Percentiles rank a stretch among this genome's conserved stretches.
These are phyloP conservation scores for Spea multiplicata DNA, from an alignment of 2,113 vertebrate genomes.

Conservation along the genomic window DNA sequence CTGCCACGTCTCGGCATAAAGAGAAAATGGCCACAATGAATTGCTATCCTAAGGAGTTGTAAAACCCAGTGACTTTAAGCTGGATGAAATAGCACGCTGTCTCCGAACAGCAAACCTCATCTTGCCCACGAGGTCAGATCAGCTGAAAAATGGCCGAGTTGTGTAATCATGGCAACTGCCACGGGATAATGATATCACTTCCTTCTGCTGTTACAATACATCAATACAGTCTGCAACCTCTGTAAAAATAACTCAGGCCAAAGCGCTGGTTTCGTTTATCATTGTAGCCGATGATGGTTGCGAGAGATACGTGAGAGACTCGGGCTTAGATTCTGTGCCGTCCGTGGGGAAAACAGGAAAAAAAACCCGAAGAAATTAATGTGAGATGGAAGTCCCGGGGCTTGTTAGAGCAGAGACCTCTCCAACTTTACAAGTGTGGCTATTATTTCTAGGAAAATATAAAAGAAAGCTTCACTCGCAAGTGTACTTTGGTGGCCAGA, in stretches of 20 bases:
- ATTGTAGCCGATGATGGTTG: constrained; percentile 5
- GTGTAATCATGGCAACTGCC: constrained; percentile 13
- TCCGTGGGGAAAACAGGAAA: constrained; percentile 8
- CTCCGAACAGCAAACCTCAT: constrained; percentile 1
- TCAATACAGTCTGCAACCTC: constrained; percentile 11
- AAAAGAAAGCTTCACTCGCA: neutral
- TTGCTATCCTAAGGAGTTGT: constrained; percentile 16
- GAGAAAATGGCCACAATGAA: constrained; percentile 30
- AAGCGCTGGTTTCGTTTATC: neutral
- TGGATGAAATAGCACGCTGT: constrained; percentile 29
- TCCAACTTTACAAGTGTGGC: neutral
- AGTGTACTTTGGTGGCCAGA: too few relatives aligned
- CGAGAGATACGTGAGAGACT: neutral
- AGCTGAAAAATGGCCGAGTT: constrained; percentile 20
- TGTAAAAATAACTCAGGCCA: constrained; percentile 17
- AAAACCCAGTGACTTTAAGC: constrained; percentile 13
- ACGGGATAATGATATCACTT: constrained; percentile 32
- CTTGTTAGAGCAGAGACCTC: neutral
- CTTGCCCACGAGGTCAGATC: constrained; percentile 16
- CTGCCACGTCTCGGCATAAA: constrained; percentile 38
- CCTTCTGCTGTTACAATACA: constrained; percentile 6
- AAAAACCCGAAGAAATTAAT: constrained; percentile 2
- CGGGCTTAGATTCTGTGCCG: neutral
- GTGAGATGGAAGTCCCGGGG: neutral
- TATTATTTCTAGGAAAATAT: neutral